A percentile compares a stretch with the other conserved stretches of the same genome.
Conservation (phyloP, 2,888 invertebrate species). For the Hypomecis punctinalis region DNA sequence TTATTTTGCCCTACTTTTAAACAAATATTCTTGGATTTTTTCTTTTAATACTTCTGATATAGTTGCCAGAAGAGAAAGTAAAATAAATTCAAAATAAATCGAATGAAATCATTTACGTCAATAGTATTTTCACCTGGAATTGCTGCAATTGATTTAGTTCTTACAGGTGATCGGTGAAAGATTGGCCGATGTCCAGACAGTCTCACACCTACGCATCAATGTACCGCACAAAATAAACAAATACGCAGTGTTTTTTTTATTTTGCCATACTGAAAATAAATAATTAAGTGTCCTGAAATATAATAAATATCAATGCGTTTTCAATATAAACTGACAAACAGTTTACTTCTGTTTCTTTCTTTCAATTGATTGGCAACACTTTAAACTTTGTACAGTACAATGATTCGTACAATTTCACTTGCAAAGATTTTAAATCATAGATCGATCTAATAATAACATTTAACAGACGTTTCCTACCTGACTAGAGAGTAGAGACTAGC, state of each 20-base stretch:
- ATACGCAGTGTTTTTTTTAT: constrained; percentile 55
- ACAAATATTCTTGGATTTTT: too few species aligned
- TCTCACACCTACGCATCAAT: constrained; percentile 65
- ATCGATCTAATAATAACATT: constrained; percentile 51
- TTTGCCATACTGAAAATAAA: constrained; percentile 24
- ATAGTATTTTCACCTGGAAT: constrained; percentile 34
- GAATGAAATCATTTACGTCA: constrained; percentile 7
- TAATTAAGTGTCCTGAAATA: constrained; percentile 7
- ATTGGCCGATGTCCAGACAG: constrained; percentile 74
- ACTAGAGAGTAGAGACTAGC: constrained; percentile 41
- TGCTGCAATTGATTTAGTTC: constrained; percentile 53
- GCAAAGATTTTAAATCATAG: constrained; percentile 15
- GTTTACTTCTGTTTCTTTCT: background rate
- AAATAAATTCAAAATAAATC: background rate
- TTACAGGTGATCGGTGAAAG: constrained; percentile 74
- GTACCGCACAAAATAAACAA: constrained; percentile 65
- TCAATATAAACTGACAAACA: background rate
- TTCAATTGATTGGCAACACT: background rate
- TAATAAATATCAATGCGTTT: background rate
- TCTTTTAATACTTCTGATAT: too few species aligned
- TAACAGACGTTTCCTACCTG: constrained; percentile 53
- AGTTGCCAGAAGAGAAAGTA: too few species aligned
- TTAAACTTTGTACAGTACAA: constrained; percentile 3
- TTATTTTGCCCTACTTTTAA: too few species aligned
- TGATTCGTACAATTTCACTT: constrained; percentile 6